phyloP scores from a whole-genome alignment of 2,797 vertebrate species.

The Melanotaenia boesemani region DNA sequence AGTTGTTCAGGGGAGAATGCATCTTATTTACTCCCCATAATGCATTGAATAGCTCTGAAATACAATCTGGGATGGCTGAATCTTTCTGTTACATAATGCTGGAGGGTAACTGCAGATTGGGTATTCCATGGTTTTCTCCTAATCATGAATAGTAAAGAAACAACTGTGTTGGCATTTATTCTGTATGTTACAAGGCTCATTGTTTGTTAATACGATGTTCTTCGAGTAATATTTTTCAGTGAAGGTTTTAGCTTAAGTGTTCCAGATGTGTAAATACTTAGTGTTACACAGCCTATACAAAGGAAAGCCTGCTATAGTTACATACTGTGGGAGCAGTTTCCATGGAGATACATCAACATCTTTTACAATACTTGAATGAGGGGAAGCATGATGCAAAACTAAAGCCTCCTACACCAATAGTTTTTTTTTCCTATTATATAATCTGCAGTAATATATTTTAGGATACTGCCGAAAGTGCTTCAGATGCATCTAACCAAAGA shows the following conservation, averaged over 20 bases:
- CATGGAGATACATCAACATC: slow-evolving; percentile 67
- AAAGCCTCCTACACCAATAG: slow-evolving; percentile 47
- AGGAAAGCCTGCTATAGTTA: slow-evolving; percentile 23
- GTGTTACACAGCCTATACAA: slow-evolving; percentile 18
- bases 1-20: background rate
- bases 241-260: slow-evolving; percentile 12
- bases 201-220: background rate
- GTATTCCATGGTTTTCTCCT: background rate
- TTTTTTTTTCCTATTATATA: slow-evolving; percentile 22
- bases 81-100: too few species aligned
- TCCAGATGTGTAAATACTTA: slow-evolving; percentile 36
- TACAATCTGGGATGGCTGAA: too few species aligned
- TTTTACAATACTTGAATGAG: slow-evolving; percentile 55
- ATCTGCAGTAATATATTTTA: slow-evolving; percentile 35
- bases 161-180: background rate
- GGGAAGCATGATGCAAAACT: slow-evolving; percentile 45
- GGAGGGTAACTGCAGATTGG: too few species aligned
- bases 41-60: too few species aligned
- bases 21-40: background rate
- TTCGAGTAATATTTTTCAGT: slow-evolving; percentile 20
- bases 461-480: background rate
- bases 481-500: slow-evolving; percentile 14
- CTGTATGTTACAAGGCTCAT: background rate
- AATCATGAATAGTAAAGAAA: background rate
- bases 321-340: slow-evolving; percentile 53